Evolutionary conservation across 2,888 invertebrate genomes (phyloP), one percentile per base, ranked within the genome.

Genomic region (Cheilosia pagana): DNA sequence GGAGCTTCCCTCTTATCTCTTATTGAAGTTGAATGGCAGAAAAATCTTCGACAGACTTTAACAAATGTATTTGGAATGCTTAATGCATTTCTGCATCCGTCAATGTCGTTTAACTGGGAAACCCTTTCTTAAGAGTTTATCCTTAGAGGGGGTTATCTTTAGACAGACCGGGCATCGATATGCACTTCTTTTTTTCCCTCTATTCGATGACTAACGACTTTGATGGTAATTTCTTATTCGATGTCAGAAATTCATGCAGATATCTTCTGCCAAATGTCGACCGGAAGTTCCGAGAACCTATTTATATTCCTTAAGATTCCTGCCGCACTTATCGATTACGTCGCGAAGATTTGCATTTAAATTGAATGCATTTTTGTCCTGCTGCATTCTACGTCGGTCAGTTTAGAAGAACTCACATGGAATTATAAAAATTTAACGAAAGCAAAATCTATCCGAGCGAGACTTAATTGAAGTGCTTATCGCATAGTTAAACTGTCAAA

Each of bases 201-300:
- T 28, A 71, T 78, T 19, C 45, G 23, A 62, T 79, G 74, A 79
- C 60, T 67, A 74, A 79, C 39, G 60, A 59, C 43, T 39, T 7
- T n/a, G 5, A 1, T 48, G 60, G 53, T 39, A 53, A 62, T 79
- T 74, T 74, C 74, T 74, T 53, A 74, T 60, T 60, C 65, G 35
- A 35, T 59, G 52, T 60, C 28, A 21, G n/a, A 70, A 48, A 31
- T 48, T 10, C 48, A 55, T 48, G n/a, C 48, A 55, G 31, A 68
- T 45, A 57, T 52, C 23, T 12, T 14, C 10, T 45, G 10, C n/a
- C 45, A 35, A 21, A 65, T 3, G 35, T 48, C 4, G 16, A 31
- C 7, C 12, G n/a, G 23, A 21, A 23, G 16, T 16, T 62, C 28
- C 28, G 12, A 23, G 39, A 67, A 41, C 8, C 31, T 3, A 68